Evolutionary conservation across 92 coral and sea anemone genomes (phyloP).

Genomic region (Palythoa caribaeorum): DNA sequence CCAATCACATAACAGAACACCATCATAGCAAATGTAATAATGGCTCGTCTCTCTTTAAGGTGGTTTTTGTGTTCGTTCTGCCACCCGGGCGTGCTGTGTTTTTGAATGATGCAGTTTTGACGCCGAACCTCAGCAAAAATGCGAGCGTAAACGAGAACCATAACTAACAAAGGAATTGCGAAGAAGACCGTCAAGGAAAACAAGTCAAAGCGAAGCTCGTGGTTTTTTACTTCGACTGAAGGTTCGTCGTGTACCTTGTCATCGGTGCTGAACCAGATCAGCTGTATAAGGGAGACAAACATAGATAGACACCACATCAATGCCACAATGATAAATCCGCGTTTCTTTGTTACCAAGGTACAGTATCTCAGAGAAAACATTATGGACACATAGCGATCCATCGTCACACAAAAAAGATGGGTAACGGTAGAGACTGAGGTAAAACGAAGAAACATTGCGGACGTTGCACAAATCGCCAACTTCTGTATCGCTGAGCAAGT

Average conservation of each 20-base stretch:
- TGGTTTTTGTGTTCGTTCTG: neutral
- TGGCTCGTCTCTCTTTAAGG: slow-evolving; percentile 51
- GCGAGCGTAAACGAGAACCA: slow-evolving; percentile 47
- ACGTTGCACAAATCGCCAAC: slow-evolving; percentile 46
- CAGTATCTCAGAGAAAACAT: slow-evolving; percentile 74
- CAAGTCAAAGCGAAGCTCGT: slow-evolving; percentile 57
- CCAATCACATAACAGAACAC: slow-evolving; percentile 49
- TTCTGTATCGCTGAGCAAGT: slow-evolving; percentile 63
- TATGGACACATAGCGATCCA: slow-evolving; percentile 85
- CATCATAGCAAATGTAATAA: slow-evolving; percentile 62
- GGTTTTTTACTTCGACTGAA: slow-evolving; percentile 22
- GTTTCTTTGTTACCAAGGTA: slow-evolving; percentile 71
- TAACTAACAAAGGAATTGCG: slow-evolving; percentile 46
- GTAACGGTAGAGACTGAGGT: slow-evolving; percentile 75
- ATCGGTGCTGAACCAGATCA: slow-evolving; percentile 63
- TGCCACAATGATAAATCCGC: slow-evolving; percentile 57
- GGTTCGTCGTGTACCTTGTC: slow-evolving; percentile 48
- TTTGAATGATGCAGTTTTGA: slow-evolving; percentile 49
- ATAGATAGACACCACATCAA: slow-evolving; percentile 63
- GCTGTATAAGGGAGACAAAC: slow-evolving; percentile 67
- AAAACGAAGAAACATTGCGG: slow-evolving; percentile 60
- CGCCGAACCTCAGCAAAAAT: slow-evolving; percentile 55
- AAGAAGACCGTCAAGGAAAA: slow-evolving; percentile 40
- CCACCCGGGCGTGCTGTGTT: slow-evolving; percentile 45
- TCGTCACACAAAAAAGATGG: slow-evolving; percentile 76